Base-by-base conservation (phyloP, 1,140 invertebrate species). In the Caenorhabditis tropicalis region DNA sequence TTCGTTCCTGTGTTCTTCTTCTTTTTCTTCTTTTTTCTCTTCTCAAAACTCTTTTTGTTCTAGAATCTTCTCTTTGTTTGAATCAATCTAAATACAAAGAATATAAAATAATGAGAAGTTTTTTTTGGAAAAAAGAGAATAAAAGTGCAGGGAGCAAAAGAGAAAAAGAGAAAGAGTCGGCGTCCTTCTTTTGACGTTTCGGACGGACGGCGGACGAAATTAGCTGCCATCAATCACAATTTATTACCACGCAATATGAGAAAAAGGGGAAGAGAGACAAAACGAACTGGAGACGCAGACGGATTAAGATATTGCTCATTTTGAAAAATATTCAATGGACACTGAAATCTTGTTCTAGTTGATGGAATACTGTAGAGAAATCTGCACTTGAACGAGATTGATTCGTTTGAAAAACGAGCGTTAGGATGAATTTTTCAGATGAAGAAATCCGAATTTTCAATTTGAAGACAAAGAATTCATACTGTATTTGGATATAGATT, bases 221-320 rank as follows among this genome's bases (percentile, higher is more conserved):
- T 74, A 74, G 65, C 33, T 74, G 65, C 36, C 65, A 74, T 74
- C 65, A 74, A 74, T 74, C 65, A 74, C 65, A 74, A 74, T 74
- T 74, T 74, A 74, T 74, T 43, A 43, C 36, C 36, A 39, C 65
- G 65, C 65, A 74, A 74, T 74, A 74, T 74, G 65, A 74, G 58
- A 10, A 65, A 65, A 65, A 65, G 29, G 12, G 1, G 31, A 56
- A 6, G 53, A 56, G 53, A 56, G 53, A 56, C 10, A 9, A 27
- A 56, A 29, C 24, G 53, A 56, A 56, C 24, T 7, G 53, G 24
- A 56, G 53, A 56, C 53, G 53, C 21, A 56, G 53, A 56, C 7
- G 21, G 53, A 12, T 51, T 24, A 56, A 56, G 53, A 56, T 27
- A 27, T 12, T 51, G 15, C n/a, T 19, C 15, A 6, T 51, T 51